Base-by-base conservation (phyloP, 2,113 vertebrate genomes). In the Tyto alba region DNA sequence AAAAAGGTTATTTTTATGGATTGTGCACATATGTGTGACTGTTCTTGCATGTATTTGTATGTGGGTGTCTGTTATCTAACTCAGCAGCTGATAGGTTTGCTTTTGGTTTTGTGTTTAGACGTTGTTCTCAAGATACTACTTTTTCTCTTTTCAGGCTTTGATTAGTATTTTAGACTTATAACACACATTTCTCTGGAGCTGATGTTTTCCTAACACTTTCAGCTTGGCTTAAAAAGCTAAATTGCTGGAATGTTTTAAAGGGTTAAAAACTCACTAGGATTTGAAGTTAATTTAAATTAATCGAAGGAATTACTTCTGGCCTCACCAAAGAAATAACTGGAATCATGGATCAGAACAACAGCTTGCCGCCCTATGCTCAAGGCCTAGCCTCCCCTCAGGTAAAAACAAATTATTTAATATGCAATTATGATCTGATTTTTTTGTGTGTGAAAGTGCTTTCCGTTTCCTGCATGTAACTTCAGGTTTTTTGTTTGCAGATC, bases 341-440 rank as follows among this genome's bases (percentile, higher is more conserved):
- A 93, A 94, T 88, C 94, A 99, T 99, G 99, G 99, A 99, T 98
- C 99, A 99, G 97, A 99, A 99, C 98, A 99, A 98, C 98, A 99
- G 99, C 96, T 96, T 99, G 89, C 98, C 99, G 15, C 96, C 99
- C 22, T 99, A 99, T 0, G 97, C 98, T 85, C 99, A 99, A 98
- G 99, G 99, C 41, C 96, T 99, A 97, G 98, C 99, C n/a, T 99
- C 99, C 47, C 99, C 99, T 75, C 99, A 99, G 99, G 99, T 99
- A 98, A 98, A 75, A 55, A n/a, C 18, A 40, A 40, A 25, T 23
- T 0, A 74, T 50, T 74, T 85, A 53, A 66, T 29, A 55, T 20
- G 8, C 21, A 96, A 27, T n/a, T 55, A 4, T n/a, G 18, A 83
- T 80, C 21, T 69, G n/a, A 76, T 64, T 87, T 84, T 69, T 22